Conservation (phyloP, 1,140 invertebrate genomes). For the Notospermus geniculatus region DNA sequence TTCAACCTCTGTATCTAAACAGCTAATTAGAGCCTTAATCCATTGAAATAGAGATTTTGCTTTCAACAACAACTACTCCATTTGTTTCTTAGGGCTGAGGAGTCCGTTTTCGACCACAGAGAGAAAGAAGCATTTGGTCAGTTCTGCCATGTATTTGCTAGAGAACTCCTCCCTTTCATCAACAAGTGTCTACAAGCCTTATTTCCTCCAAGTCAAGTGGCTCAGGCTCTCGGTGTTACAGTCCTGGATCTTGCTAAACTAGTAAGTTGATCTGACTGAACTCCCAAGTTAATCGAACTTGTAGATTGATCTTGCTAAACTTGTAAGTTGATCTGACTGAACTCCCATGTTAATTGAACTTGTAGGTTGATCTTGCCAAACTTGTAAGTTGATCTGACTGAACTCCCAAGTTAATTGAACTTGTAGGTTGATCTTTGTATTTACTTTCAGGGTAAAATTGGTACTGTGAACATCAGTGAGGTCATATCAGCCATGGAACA, state of each 20-base stretch:
- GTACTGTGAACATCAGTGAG: constrained; percentile 29
- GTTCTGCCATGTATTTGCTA: constrained; percentile 74
- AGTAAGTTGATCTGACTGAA: constrained; percentile 56
- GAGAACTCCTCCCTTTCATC: constrained; percentile 80
- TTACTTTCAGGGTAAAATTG: constrained; percentile 33
- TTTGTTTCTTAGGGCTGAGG: constrained; percentile 46
- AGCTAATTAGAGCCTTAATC: too few relatives aligned
- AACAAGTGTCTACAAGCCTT: constrained; percentile 79
- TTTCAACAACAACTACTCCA: too few relatives aligned
- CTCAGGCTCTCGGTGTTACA: constrained; percentile 71
- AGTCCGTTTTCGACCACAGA: constrained; percentile 66
- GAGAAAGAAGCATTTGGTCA: constrained; percentile 77
- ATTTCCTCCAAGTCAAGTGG: constrained; percentile 74
- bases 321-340: too few relatives aligned
- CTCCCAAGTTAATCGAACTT: too few relatives aligned
- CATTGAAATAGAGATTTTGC: too few relatives aligned
- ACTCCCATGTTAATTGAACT: too few relatives aligned
- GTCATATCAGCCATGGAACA: constrained; percentile 31
- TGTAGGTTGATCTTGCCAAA: constrained; percentile 74
- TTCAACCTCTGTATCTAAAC: too few relatives aligned
- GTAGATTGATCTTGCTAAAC: too few relatives aligned
- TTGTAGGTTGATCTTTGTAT: background rate
- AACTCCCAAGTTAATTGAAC: too few relatives aligned
- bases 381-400: constrained; percentile 63
- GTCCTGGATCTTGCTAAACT: constrained; percentile 73